Base-by-base conservation (phyloP, 2,113 vertebrate genomes). In the Rhinichthys klamathensis region DNA sequence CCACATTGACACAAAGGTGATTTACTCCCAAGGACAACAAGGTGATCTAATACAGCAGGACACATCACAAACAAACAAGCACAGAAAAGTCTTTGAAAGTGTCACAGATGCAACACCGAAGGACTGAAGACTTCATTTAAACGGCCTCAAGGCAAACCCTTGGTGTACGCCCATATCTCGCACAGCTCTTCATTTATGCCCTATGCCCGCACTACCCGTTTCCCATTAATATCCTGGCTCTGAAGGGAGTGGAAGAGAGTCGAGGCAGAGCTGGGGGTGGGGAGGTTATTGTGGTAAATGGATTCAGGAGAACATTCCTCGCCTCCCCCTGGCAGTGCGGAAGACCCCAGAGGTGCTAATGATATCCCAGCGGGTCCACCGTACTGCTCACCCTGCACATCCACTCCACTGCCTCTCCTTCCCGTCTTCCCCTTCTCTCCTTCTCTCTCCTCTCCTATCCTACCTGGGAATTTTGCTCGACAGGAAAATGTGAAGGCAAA, bases 261-360 rank as follows among this genome's bases (percentile, higher is more conserved):
- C 30, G 63, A 41, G 54, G 58, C 44, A 46, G 54, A 56, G 82
- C 27, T 54, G 73, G 23, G 44, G 84, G 30, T 83, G 46, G 73
- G 61, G 44, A 81, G 83, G 78, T 84, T 87, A 80, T 63, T 81
- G 79, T 63, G 75, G 74, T 69, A 82, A 89, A 87, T 78, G 56
- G 79, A 85, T 87, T 89, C 38, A 70, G 81, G 75, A 77, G 80
- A 86, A 85, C 77, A 81, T 78, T 79, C 75, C 70, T 80, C 54
- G 41, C 58, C 84, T 76, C 54, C 76, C 65, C 63, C n/a, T 51
- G 51, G 77, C 87, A 72, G 46, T 67, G 58, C 75, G 58, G 83
- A 87, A 82, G 83, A 84, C 77, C 79, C 69, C 70, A 77, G 82
- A 87, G 83, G 87, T 87, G 87, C 79, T 89, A 88, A 89, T 87